A percentile compares a stretch with the other conserved stretches of the same genome.
These are phyloP conservation scores for Drosophila arawakana DNA, from an alignment of 1,140 invertebrate species.

Conservation along the genomic window DNA sequence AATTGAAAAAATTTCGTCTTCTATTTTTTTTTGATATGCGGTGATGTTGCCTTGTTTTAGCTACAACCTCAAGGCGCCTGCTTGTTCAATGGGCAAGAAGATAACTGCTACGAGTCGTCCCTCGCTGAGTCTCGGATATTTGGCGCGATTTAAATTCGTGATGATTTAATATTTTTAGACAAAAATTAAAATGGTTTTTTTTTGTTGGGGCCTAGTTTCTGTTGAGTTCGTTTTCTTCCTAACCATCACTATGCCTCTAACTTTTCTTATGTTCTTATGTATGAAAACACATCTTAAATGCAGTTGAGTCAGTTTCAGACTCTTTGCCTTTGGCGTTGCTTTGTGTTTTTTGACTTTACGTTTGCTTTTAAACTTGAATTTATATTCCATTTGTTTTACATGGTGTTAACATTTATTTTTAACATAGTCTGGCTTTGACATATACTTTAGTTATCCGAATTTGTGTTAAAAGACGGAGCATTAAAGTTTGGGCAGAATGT, in stretches of 20 bases:
- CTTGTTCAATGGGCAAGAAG: conserved; percentile 14
- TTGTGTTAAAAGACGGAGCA: not conserved
- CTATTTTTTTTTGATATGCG: conserved; percentile 50
- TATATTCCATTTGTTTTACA: conserved; percentile 71
- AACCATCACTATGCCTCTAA: not conserved
- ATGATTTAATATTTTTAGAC: conserved; percentile 62
- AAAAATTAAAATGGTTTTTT: conserved; percentile 44
- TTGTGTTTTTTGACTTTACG: conserved; percentile 50
- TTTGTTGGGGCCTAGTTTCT: not conserved
- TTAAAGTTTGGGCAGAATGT: not conserved
- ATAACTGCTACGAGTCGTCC: conserved; percentile 20
- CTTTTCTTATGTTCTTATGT: not conserved
- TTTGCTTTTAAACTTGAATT: conserved; percentile 70
- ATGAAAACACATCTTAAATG: conserved; percentile 12
- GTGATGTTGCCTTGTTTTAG: conserved; percentile 66
- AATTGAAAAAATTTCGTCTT: conserved; percentile 65
- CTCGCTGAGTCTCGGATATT: conserved; percentile 24
- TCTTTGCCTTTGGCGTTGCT: conserved; percentile 12
- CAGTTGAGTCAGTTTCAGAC: conserved; percentile 13
- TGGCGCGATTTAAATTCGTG: conserved; percentile 69
- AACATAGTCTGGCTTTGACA: not conserved
- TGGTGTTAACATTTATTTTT: not conserved
- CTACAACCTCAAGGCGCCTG: conserved; percentile 25
- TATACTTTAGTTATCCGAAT: too few species aligned
- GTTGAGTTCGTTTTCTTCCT: conserved; percentile 16